Percentiles rank a stretch among this genome's conserved stretches.
phyloP scores from a whole-genome alignment of 2,797 vertebrate genomes.

The Scyliorhinus canicula region DNA sequence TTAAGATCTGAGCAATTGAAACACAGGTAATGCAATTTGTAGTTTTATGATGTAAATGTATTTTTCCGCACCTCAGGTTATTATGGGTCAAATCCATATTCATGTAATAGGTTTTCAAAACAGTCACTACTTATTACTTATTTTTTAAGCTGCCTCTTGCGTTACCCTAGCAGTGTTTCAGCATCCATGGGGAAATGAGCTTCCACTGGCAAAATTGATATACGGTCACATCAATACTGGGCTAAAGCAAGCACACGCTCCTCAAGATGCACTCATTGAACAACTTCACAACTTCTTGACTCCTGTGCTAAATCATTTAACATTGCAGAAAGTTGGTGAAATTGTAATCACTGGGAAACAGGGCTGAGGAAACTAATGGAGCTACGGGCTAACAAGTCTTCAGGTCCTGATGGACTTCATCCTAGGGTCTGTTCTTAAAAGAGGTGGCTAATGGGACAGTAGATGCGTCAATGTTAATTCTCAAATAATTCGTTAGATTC shows the following conservation, averaged over 20 bases:
- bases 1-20: constrained; percentile 17
- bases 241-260: neutral
- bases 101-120: constrained; percentile 34
- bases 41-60: constrained; percentile 3
- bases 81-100: constrained; percentile 14
- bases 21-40: neutral
- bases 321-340: too few species aligned
- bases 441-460: too few species aligned
- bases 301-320: neutral
- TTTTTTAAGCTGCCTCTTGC: neutral
- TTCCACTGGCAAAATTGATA: neutral
- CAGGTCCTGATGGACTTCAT: too few species aligned
- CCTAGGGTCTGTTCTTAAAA: too few species aligned
- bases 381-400: too few species aligned
- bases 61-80: neutral
- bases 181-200: constrained; percentile 12
- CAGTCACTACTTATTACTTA: constrained; percentile 11
- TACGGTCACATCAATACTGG: neutral
- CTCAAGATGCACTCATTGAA: neutral
- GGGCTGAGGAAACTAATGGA: too few species aligned
- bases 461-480: too few species aligned
- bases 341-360: too few species aligned
- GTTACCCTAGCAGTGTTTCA: neutral
- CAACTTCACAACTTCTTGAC: neutral
- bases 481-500: too few species aligned